Percentiles rank a stretch among this genome's conserved stretches.
Evolutionary conservation across 2,888 invertebrate species (phyloP).

Genomic region (Agriopis marginaria): DNA sequence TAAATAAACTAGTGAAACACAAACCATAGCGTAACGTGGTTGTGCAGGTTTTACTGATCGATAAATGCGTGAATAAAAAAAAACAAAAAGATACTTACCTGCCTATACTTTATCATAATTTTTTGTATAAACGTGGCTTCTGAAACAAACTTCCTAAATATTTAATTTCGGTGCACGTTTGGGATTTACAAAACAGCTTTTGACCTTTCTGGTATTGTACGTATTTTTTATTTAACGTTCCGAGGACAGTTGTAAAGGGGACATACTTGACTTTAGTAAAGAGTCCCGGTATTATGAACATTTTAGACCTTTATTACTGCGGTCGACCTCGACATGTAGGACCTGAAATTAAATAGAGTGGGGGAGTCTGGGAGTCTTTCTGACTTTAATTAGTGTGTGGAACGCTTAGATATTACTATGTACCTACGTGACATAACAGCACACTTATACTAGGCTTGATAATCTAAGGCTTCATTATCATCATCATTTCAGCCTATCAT

Average conservation of each 20-base stretch:
- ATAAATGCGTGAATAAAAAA: not conserved
- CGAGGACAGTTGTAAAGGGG: conserved; percentile 19
- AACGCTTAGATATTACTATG: not conserved
- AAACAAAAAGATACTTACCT: not conserved
- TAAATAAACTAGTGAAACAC: too few relatives aligned
- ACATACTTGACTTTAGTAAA: conserved; percentile 6
- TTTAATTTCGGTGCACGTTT: conserved; percentile 3
- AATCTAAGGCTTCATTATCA: too few relatives aligned
- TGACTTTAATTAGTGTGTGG: conserved; percentile 24
- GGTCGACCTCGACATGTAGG: conserved; percentile 4
- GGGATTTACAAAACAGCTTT: conserved; percentile 4
- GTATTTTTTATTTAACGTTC: conserved; percentile 3
- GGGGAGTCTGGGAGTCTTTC: conserved; percentile 16
- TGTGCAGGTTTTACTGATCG: too few relatives aligned
- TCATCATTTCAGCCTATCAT: too few relatives aligned
- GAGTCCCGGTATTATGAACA: conserved; percentile 21
- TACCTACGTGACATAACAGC: too few relatives aligned
- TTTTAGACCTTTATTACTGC: conserved; percentile 20
- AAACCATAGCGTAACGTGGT: too few relatives aligned
- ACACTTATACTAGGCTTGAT: too few relatives aligned
- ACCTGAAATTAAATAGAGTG: conserved; percentile 27
- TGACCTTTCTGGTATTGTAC: conserved; percentile 13
- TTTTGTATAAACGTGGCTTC: not conserved
- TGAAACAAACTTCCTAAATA: conserved; percentile 1
- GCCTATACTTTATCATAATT: too few relatives aligned